phyloP scores from a whole-genome alignment of 2,797 vertebrate genomes.

The Lacerta agilis region DNA sequence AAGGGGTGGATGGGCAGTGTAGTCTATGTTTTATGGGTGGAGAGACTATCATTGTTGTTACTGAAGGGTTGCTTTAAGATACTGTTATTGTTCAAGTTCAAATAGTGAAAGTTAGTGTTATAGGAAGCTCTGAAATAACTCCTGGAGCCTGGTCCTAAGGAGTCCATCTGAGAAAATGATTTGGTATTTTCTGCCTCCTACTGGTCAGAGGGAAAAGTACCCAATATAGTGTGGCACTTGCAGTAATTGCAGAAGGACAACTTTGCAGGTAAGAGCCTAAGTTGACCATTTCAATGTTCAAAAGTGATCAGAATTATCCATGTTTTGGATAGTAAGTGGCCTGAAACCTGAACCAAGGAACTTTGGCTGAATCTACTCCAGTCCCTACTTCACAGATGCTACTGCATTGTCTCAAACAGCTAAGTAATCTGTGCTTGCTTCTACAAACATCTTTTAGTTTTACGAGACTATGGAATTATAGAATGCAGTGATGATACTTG shows the following conservation, averaged over 20 bases:
- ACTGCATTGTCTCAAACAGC: neutral
- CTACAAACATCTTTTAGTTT: neutral
- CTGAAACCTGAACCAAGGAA: neutral
- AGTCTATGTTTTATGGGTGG: neutral
- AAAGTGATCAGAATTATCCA: neutral
- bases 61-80: neutral
- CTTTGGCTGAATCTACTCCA: neutral
- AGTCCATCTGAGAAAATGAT: neutral
- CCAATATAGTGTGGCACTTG: no score
- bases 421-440: neutral
- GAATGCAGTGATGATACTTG: constrained; percentile 15
- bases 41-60: neutral
- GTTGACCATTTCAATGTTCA: neutral
- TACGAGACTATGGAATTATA: neutral
- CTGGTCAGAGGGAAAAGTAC: neutral
- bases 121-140: neutral
- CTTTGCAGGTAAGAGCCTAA: neutral
- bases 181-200: neutral
- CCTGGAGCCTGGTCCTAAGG: neutral
- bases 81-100: neutral
- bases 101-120: neutral
- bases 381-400: neutral
- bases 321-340: neutral
- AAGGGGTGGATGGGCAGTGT: no score
- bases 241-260: neutral